Conservation (phyloP, 2,113 vertebrate species). For the Ctenodactylus gundi region DNA sequence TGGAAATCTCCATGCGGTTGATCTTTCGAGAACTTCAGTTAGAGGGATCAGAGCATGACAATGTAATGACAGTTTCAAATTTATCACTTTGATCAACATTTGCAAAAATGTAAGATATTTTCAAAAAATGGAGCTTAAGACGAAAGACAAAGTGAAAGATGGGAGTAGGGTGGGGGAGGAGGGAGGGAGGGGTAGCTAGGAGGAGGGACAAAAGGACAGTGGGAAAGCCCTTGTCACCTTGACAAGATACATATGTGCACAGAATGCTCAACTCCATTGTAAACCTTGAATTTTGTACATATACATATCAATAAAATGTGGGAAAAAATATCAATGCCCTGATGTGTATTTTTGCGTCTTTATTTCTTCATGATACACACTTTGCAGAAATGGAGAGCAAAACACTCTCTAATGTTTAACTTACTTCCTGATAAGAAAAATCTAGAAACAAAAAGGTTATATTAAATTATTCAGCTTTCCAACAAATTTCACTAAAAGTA, state of each 20-base stretch:
- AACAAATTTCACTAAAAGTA: conserved; percentile 45
- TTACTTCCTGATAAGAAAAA: not conserved
- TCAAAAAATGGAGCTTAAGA: no score
- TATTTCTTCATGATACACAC: not conserved
- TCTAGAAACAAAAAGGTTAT: not conserved
- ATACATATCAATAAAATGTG: no score
- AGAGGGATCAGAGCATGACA: not conserved
- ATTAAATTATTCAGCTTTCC: not conserved
- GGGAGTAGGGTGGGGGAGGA: no score
- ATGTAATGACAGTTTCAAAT: not conserved
- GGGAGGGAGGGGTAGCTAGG: no score
- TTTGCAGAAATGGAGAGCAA: not conserved
- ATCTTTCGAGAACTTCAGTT: not conserved
- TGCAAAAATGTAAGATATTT: not conserved
- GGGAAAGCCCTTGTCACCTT: no score
- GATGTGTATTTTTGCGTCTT: not conserved
- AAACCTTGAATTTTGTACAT: no score
- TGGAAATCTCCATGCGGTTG: not conserved
- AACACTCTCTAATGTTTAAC: not conserved
- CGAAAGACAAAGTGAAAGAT: no score
- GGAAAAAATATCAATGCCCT: no score
- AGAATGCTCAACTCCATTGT: no score
- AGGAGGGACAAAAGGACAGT: no score
- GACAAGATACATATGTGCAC: no score
- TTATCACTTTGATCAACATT: not conserved